Evolutionary conservation across 2,888 invertebrate species (phyloP), one percentile per base, ranked within the genome.

Genomic region (Ophioninae sp.): DNA sequence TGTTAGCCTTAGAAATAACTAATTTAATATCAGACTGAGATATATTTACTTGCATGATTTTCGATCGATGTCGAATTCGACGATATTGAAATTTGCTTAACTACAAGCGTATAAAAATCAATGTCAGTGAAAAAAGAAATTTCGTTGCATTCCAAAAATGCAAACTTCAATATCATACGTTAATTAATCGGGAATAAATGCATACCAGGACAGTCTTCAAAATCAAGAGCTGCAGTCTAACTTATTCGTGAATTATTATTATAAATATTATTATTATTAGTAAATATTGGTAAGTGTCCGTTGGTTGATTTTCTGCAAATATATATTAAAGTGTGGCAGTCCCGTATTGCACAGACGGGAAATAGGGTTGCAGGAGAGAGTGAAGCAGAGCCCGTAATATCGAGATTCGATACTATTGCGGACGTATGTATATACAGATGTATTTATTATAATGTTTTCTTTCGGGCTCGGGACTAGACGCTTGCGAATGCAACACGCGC

Each of bases 401-500:
- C 70, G 78, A 75, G 74, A 30, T 61, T 70, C 78, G 75, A 81
- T 81, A 81, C 70, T 59, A 41, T 79, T 70, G 61, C 21, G 61
- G 21, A 3, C n/a, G 23, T 17, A 39, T 67, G 13, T 50, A 65
- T 20, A 68, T 39, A 68, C 37, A 30, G 30, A 57, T 21, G 41
- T 56, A 62, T 37, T 6, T 65, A 56, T n/a, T 65, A 70, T 67
- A 39, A 65, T 70, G 70, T 67, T 67, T 61, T 74, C 78, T 81
- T 83, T 81, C 73, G 77, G 82, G 62, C 39, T 78, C 82, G 78
- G 78, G 21, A 56, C 82, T 81, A 77, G 67, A 72, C 65, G 73
- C 61, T 68, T 65, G 81, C 59, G 61, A 69, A 65, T 70, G 80
- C 76, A 78, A 79, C 73, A 69, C 77, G 75, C 76, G 80, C 76